A percentile compares a stretch with the other conserved stretches of the same genome.
Conservation (phyloP, 2,797 vertebrate genomes). For the Falco cherrug region DNA sequence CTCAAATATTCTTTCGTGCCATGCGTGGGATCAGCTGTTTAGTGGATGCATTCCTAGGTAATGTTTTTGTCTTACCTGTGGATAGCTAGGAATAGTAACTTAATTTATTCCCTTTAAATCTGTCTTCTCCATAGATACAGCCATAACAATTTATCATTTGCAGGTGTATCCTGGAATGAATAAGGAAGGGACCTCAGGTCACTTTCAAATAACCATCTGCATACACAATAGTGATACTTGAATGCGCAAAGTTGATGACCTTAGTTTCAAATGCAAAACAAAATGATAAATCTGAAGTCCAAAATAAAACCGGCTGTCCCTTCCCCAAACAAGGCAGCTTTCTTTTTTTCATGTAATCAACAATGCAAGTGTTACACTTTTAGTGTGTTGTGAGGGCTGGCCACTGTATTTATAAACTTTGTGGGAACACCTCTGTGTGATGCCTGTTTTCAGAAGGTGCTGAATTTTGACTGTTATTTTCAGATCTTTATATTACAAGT, state of each 20-base stretch:
- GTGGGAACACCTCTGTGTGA: neutral
- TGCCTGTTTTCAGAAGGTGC: neutral
- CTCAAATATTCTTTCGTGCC: slow-evolving; percentile 91
- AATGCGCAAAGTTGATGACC: neutral
- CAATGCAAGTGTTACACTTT: neutral
- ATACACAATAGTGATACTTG: neutral
- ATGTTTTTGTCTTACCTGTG: slow-evolving; percentile 52
- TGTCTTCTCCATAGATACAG: neutral
- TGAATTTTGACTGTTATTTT: neutral
- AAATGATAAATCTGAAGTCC: neutral
- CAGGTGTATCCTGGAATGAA: neutral
- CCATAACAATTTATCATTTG: neutral
- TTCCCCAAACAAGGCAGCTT: neutral
- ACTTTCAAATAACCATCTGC: neutral
- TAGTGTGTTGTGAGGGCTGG: neutral
- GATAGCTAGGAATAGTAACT: neutral
- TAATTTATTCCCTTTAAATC: neutral
- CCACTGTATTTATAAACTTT: neutral
- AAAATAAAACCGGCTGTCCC: neutral
- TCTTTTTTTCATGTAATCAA: neutral
- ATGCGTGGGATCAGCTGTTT: slow-evolving; percentile 91
- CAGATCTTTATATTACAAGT: neutral
- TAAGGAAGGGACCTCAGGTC: neutral
- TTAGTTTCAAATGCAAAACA: neutral
- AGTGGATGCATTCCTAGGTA: slow-evolving; percentile 94